Conservation (phyloP, 64 coral and sea anemone genomes). For the Pachyseris speciosa region DNA sequence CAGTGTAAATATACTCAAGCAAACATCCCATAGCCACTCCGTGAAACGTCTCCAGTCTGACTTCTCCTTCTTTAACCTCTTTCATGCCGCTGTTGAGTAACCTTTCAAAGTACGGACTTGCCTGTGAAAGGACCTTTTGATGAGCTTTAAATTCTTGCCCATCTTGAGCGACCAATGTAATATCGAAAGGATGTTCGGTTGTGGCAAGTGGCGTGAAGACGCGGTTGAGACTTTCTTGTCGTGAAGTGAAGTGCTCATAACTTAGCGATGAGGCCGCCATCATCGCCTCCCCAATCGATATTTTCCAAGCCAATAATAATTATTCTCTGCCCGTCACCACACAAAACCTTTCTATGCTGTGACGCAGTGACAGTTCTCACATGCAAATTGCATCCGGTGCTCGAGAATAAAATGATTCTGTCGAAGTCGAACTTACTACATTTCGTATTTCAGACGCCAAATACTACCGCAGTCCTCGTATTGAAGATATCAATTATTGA, state of each 20-base stretch:
- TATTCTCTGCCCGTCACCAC: too few species aligned
- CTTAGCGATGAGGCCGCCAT: too few species aligned
- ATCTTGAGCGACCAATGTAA: neutral
- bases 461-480: too few species aligned
- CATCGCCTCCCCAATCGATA: too few species aligned
- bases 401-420: too few species aligned
- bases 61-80: neutral
- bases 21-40: neutral
- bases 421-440: too few species aligned
- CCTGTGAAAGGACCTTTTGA: neutral
- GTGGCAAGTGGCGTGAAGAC: neutral
- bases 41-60: neutral
- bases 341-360: too few species aligned
- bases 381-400: too few species aligned
- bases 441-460: too few species aligned
- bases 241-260: neutral
- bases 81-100: neutral
- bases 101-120: constrained; percentile 9
- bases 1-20: neutral
- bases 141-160: neutral
- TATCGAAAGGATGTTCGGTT: neutral
- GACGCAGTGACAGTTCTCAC: too few species aligned
- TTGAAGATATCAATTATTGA: too few species aligned
- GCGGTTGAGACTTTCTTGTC: neutral
- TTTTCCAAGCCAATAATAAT: too few species aligned